Evolutionary conservation across 2,113 vertebrate genomes (phyloP), one percentile per base, ranked within the genome.

Genomic region (Larimichthys crocea): DNA sequence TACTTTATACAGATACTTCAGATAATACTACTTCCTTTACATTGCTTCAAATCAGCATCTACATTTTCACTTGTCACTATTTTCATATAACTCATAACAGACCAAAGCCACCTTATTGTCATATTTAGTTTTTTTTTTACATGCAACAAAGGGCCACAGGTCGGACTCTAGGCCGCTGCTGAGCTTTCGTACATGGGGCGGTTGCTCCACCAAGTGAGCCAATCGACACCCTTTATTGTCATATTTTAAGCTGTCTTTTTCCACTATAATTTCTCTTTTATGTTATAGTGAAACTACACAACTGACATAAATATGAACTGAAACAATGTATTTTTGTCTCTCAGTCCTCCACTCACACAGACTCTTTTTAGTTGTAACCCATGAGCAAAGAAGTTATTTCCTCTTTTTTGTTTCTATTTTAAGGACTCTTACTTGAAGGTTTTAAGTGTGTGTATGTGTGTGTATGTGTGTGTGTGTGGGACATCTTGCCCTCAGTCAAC

Each of bases 261-360:
- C 12, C 46, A 48, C 12, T 20, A 8, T 17, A 12, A 59, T 53
- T 56, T 40, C 40, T 50, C 42, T 24, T 19, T 62, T 69, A 5
- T 46, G 14, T 22, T 48, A 48, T 55, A 9, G 19, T 57, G 24
- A 29, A 52, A 52, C 22, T 24, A 44, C 22, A 3, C 68, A 80
- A 73, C 71, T 82, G 71, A 48, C 52, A 8, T 53, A 3, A 59
- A 80, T 61, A 68, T 63, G 44, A 90, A 75, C 12, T 72, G 63
- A 83, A 88, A 83, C 6, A 0, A 22, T 4, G 5, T 42, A 49
- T 78, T 40, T 73, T 48, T 20, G 6, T 35, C 3, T 31, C 5
- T 12, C 10, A 12, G n/a, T 76, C 22, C 20, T 70, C 15, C 1
- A 49, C 20, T 72, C 48, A 16, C 29, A 48, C 16, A 57, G 14